A percentile compares a stretch with the other conserved stretches of the same genome.
Conservation (phyloP, 2,888 invertebrate genomes). For the Nesidiocoris tenuis region DNA sequence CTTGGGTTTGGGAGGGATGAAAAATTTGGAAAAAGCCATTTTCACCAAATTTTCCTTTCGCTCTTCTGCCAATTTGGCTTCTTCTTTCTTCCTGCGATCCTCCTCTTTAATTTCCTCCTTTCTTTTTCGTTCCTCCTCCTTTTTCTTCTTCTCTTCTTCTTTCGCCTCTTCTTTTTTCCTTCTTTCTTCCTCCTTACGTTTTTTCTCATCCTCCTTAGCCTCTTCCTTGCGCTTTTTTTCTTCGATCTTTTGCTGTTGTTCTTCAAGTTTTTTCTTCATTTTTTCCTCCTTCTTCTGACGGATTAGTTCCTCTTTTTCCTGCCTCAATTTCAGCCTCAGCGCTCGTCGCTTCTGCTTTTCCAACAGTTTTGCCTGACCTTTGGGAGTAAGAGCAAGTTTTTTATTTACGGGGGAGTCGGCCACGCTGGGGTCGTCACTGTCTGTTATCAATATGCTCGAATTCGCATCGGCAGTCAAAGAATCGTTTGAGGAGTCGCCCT, state of each 20-base stretch:
- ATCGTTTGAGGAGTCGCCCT: not conserved
- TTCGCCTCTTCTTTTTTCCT: constrained; percentile 58
- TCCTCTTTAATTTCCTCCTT: constrained; percentile 57
- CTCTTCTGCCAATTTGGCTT: constrained; percentile 46
- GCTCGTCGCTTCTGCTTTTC: constrained; percentile 49
- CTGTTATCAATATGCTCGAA: not conserved
- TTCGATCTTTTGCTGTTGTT: constrained; percentile 44
- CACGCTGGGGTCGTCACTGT: not conserved
- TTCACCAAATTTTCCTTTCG: constrained; percentile 42
- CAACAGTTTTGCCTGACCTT: constrained; percentile 48
- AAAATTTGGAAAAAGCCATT: constrained; percentile 71
- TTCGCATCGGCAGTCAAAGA: not conserved
- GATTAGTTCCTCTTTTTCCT: constrained; percentile 74
- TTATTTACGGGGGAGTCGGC: constrained; percentile 52
- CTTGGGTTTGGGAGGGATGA: constrained; percentile 60
- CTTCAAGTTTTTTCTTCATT: constrained; percentile 44
- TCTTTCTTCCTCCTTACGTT: constrained; percentile 52
- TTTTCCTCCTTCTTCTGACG: constrained; percentile 54
- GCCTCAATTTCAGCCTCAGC: constrained; percentile 48
- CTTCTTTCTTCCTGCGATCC: constrained; percentile 46
- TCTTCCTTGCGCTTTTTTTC: constrained; percentile 45
- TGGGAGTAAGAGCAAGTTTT: constrained; percentile 54
- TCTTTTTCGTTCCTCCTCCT: constrained; percentile 65
- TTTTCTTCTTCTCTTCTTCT: constrained; percentile 58
- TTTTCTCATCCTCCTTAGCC: constrained; percentile 57